Conservation (phyloP, 2,113 vertebrate species). For the Urocolius indicus region DNA sequence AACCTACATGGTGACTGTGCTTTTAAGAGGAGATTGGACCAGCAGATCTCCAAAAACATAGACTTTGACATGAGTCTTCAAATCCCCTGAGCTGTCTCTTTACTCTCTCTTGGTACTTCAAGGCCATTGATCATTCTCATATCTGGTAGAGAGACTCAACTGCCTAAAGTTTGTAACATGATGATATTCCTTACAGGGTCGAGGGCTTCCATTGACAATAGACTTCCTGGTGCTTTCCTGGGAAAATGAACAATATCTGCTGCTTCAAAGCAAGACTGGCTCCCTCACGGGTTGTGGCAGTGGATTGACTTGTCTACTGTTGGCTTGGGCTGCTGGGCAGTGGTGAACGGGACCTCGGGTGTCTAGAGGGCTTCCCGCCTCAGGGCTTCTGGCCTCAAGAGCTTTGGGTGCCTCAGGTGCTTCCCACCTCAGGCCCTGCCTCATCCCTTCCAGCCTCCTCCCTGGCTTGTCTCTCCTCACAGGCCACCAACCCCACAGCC, state of each 20-base stretch:
- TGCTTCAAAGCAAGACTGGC: not conserved
- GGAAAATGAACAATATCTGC: not conserved
- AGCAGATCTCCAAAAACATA: accelerated
- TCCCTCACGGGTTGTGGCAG: too few relatives aligned
- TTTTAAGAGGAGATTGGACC: not conserved
- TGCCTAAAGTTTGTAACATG: accelerated
- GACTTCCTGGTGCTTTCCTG: not conserved
- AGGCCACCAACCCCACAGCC: accelerated
- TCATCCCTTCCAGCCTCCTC: too few relatives aligned
- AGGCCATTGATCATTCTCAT: not conserved
- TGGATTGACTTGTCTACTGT: not conserved
- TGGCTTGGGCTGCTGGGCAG: not conserved
- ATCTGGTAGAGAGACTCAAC: not conserved
- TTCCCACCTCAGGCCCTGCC: not conserved
- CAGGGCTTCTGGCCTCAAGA: not conserved
- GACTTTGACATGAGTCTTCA: not conserved
- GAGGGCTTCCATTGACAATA: not conserved
- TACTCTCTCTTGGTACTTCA: accelerated
- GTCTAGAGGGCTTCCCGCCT: too few relatives aligned
- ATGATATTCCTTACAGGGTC: not conserved
- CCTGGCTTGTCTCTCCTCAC: not conserved
- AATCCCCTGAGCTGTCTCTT: accelerated
- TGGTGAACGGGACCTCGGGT: not conserved
- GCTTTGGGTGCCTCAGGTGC: too few relatives aligned
- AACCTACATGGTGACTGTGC: too few relatives aligned